phyloP scores from a whole-genome alignment of 2,113 vertebrate genomes.

The Neoarius graeffei region DNA sequence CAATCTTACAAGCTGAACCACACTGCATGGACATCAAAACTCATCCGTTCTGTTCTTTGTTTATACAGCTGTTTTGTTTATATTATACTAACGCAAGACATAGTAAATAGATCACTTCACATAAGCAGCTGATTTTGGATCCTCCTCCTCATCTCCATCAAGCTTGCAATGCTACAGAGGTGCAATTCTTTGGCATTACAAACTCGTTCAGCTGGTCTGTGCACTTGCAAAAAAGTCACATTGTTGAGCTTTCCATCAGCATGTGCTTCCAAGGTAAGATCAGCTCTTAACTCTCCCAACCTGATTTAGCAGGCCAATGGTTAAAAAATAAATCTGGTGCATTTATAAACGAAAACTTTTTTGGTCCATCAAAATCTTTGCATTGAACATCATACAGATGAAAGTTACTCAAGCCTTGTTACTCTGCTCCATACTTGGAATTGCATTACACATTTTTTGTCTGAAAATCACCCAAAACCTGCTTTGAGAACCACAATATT shows the following conservation, averaged over 20 bases:
- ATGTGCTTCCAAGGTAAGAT: neutral
- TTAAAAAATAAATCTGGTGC: neutral
- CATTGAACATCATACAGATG: neutral
- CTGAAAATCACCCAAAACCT: neutral
- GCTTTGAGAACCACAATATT: neutral
- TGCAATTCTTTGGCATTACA: constrained; percentile 11
- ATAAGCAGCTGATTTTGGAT: too few species aligned
- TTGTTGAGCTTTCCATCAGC: constrained; percentile 31
- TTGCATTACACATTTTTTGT: neutral
- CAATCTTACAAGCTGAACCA: neutral
- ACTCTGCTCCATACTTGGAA: neutral
- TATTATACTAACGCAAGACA: neutral
- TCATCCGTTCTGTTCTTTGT: neutral
- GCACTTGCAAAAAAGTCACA: constrained; percentile 1
- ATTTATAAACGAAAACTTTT: neutral
- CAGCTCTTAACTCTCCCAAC: neutral
- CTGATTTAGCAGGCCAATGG: neutral
- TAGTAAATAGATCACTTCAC: neutral
- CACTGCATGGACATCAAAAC: neutral
- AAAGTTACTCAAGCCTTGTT: neutral
- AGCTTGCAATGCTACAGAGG: neutral
- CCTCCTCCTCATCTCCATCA: neutral
- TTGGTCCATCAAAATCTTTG: neutral
- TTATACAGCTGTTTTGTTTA: neutral
- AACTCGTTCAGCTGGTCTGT: constrained; percentile 51